Evolutionary conservation across 2,797 vertebrate species (phyloP).

Genomic region (Coregonus sp.): DNA sequence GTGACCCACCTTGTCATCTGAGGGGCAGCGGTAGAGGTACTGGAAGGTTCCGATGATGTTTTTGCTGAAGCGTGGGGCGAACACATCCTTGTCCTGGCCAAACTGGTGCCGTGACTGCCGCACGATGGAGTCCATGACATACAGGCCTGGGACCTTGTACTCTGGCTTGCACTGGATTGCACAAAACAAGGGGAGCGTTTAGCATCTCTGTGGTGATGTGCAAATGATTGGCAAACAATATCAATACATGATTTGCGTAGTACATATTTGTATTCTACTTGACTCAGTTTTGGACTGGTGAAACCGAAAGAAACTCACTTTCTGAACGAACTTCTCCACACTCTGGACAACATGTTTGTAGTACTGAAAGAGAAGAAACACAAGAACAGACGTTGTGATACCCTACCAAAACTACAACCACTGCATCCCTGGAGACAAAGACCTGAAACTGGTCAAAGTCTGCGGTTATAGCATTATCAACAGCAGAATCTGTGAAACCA

Average conservation of each 20-base stretch:
- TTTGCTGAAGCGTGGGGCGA: conserved; percentile 98
- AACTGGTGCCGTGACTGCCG: conserved; percentile 98
- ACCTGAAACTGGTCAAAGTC: neutral
- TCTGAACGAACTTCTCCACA: conserved; percentile 98
- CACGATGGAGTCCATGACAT: conserved; percentile 98
- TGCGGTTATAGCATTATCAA: neutral
- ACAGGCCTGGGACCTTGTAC: conserved; percentile 98
- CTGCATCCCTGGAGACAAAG: neutral
- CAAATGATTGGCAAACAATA: too few relatives aligned
- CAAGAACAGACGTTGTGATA: conserved; percentile 30
- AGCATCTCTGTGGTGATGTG: neutral
- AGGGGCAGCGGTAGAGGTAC: conserved; percentile 96
- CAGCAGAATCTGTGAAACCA: neutral
- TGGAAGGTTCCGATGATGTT: conserved; percentile 98
- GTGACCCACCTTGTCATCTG: conserved; percentile 91
- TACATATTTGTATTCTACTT: too few relatives aligned
- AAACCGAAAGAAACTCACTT: conserved; percentile 76
- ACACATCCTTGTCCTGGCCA: conserved; percentile 97
- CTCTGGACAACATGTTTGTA: conserved; percentile 99
- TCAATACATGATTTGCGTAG: too few relatives aligned
- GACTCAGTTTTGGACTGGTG: neutral
- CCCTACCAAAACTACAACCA: neutral
- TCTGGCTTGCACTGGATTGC: conserved; percentile 91
- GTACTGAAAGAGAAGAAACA: conserved; percentile 82
- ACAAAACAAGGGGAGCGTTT: conserved; percentile 13